Conservation (phyloP, 2,113 vertebrate genomes). For the Ramphastos sulfuratus region DNA sequence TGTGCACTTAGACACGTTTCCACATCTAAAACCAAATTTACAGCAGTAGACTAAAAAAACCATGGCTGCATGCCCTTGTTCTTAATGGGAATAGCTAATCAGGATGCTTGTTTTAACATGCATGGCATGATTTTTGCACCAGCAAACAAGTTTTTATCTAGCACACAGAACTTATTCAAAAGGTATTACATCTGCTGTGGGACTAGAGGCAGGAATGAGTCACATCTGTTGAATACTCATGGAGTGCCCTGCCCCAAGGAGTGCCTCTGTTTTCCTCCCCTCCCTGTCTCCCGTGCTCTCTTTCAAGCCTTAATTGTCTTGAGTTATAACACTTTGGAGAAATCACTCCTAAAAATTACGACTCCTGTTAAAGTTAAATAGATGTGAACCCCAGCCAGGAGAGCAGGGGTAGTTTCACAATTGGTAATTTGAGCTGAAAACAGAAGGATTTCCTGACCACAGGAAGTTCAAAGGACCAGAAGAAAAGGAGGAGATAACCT, state of each 20-base stretch:
- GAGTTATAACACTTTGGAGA: conserved; percentile 61
- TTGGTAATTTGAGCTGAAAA: not conserved
- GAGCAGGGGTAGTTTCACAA: not conserved
- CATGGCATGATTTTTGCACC: not conserved
- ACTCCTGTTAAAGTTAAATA: conserved; percentile 62
- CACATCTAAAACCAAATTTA: not conserved
- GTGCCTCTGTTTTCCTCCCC: conserved; percentile 60
- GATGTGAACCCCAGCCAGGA: not conserved
- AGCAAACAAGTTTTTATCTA: conserved; percentile 71
- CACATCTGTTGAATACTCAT: conserved; percentile 45
- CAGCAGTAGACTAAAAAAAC: not conserved
- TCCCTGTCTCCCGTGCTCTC: conserved; percentile 13
- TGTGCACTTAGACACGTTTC: not conserved
- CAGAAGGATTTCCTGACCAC: conserved; percentile 12
- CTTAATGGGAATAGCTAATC: conserved; percentile 22
- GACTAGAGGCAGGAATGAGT: conserved; percentile 70
- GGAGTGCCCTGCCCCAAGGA: conserved; percentile 72
- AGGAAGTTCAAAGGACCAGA: conserved; percentile 45
- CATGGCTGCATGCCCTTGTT: not conserved
- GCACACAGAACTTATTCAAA: conserved; percentile 46
- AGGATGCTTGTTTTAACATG: conserved; percentile 70
- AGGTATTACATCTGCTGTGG: conserved; percentile 58
- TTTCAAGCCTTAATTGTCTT: conserved; percentile 60
- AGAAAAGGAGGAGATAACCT: not conserved
- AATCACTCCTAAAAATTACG: conserved; percentile 49